phyloP scores from a whole-genome alignment of 2,797 vertebrate species.

The Tapera naevia region DNA sequence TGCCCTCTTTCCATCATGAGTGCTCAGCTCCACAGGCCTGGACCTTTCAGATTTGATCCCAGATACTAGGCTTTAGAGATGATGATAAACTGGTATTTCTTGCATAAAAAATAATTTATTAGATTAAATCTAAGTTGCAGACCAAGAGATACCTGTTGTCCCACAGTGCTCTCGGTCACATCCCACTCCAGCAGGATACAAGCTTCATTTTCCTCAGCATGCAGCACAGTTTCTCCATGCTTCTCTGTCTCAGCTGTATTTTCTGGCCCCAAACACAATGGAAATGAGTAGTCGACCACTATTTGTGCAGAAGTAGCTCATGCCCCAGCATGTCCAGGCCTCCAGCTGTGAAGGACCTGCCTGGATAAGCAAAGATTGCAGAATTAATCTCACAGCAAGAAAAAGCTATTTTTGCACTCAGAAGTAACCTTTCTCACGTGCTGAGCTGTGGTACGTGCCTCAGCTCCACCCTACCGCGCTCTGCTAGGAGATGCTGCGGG shows the following conservation, averaged over 20 bases:
- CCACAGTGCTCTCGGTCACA: not conserved
- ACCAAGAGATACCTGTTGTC: not conserved
- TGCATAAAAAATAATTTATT: not conserved
- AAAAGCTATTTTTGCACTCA: not conserved
- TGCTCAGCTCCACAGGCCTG: not conserved
- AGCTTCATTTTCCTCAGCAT: not conserved
- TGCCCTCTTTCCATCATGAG: not conserved
- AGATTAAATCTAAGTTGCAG: not conserved
- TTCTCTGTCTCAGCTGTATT: not conserved
- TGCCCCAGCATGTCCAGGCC: accelerated
- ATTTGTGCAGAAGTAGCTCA: not conserved
- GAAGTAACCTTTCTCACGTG: not conserved
- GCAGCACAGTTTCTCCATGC: not conserved
- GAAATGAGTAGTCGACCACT: accelerated
- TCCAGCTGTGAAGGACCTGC: not conserved
- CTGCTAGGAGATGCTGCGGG: not conserved
- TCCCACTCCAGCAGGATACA: not conserved
- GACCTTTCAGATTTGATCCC: not conserved
- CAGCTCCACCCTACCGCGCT: accelerated
- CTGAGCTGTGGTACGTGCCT: not conserved
- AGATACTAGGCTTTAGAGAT: not conserved
- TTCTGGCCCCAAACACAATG: not conserved
- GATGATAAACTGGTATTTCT: not conserved
- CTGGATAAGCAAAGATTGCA: not conserved
- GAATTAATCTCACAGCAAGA: not conserved